Percentiles rank a stretch among this genome's conserved stretches.
phyloP scores from a whole-genome alignment of 2,888 invertebrate species.

The Tipula unca region DNA sequence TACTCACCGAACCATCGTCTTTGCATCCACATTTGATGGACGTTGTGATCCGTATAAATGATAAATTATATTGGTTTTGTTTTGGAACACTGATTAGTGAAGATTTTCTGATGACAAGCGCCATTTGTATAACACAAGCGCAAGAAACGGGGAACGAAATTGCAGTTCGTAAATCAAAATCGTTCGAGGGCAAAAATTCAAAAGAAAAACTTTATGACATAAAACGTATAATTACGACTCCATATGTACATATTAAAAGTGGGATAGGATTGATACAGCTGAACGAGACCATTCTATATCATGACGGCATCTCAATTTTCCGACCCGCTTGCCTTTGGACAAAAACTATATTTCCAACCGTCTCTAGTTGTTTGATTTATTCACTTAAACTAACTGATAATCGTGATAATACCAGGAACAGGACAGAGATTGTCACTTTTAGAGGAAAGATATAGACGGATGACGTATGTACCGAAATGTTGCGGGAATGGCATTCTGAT shows the following conservation, averaged over 20 bases:
- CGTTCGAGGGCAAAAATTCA: background rate
- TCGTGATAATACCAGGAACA: too few relatives aligned
- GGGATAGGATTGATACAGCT: too few relatives aligned
- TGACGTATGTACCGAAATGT: too few relatives aligned
- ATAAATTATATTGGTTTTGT: background rate
- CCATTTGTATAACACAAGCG: background rate
- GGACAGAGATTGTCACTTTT: too few relatives aligned
- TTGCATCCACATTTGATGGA: background rate
- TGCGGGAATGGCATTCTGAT: too few relatives aligned
- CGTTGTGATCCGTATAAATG: background rate
- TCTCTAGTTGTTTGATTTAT: too few relatives aligned
- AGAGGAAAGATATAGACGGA: too few relatives aligned
- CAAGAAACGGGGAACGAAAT: background rate
- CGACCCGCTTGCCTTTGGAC: conserved; percentile 41
- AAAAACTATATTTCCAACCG: background rate
- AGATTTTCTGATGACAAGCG: background rate
- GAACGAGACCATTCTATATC: conserved; percentile 32
- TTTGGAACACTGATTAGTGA: background rate
- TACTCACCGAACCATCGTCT: background rate
- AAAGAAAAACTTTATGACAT: conserved; percentile 32
- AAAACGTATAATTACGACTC: conserved; percentile 21
- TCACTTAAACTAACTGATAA: too few relatives aligned
- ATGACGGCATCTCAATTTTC: conserved; percentile 25
- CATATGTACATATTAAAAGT: conserved; percentile 19
- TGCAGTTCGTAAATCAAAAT: background rate